Conservation (phyloP, 2,797 vertebrate genomes). For the Falco naumanni region DNA sequence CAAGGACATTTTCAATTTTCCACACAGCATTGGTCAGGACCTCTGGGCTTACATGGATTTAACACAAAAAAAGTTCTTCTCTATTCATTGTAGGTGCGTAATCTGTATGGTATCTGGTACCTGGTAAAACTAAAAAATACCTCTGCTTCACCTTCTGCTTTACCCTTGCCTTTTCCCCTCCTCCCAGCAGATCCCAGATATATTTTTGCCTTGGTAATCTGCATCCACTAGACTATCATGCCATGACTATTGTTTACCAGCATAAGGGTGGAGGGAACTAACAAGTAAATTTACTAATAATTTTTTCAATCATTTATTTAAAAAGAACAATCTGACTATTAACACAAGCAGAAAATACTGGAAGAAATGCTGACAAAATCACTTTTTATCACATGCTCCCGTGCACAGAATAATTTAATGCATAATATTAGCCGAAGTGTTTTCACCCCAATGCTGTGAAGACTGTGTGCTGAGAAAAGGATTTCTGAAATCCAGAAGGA, state of each 20-base stretch:
- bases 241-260: neutral
- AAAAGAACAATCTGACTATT: neutral
- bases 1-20: neutral
- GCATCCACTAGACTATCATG: neutral
- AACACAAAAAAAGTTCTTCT: neutral
- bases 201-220: neutral
- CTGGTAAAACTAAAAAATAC: neutral
- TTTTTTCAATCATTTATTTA: neutral
- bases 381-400: neutral
- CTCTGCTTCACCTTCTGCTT: neutral
- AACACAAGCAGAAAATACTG: neutral
- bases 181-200: neutral
- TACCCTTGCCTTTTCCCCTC: neutral
- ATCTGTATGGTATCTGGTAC: neutral
- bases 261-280: neutral
- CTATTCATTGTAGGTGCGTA: neutral
- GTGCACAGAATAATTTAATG: neutral
- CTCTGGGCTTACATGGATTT: neutral
- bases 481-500: slow-evolving; percentile 36
- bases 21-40: neutral
- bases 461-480: slow-evolving; percentile 24
- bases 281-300: neutral
- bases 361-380: neutral
- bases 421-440: neutral
- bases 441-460: neutral